Percentiles rank a stretch among this genome's conserved stretches.
Conservation (phyloP, 2,888 invertebrate genomes). For the Eilema sororculum region DNA sequence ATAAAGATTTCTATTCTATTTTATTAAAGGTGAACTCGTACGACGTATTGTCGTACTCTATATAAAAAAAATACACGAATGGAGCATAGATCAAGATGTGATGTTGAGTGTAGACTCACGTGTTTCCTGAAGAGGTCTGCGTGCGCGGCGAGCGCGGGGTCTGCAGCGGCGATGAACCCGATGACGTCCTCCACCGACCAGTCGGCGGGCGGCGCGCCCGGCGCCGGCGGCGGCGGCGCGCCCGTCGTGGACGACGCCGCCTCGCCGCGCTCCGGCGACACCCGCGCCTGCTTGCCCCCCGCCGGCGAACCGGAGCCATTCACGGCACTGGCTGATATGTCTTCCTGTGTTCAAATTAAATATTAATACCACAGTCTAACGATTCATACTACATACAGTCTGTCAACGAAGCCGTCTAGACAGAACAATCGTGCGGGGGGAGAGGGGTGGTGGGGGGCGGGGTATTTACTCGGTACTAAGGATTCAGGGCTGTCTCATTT, state of each 20-base stretch:
- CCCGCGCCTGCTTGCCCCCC: conserved; percentile 74
- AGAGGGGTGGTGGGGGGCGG: too few species aligned
- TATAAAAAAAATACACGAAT: too few species aligned
- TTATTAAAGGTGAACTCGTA: too few species aligned
- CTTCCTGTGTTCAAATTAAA: conserved; percentile 52
- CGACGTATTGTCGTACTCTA: too few species aligned
- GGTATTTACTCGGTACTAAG: too few species aligned
- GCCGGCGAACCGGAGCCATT: conserved; percentile 50
- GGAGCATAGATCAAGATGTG: too few species aligned
- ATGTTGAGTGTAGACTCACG: conserved; percentile 89
- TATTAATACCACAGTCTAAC: not conserved
- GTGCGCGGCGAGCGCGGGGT: conserved; percentile 93
- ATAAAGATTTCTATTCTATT: too few species aligned
- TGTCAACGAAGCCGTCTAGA: too few species aligned
- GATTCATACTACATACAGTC: too few species aligned
- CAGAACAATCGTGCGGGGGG: too few species aligned
- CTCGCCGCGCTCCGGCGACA: conserved; percentile 88
- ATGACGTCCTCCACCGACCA: conserved; percentile 99
- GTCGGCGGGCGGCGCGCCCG: conserved; percentile 89
- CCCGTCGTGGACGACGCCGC: conserved; percentile 91
- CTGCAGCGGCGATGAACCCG: conserved; percentile 94
- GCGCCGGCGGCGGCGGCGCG: conserved; percentile 76
- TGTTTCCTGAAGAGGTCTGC: conserved; percentile 97
- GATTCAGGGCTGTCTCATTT: too few species aligned
- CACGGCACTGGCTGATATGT: conserved; percentile 37